Base-by-base conservation (phyloP, 2,888 invertebrate genomes). In the Caenorhabditis sinica region DNA sequence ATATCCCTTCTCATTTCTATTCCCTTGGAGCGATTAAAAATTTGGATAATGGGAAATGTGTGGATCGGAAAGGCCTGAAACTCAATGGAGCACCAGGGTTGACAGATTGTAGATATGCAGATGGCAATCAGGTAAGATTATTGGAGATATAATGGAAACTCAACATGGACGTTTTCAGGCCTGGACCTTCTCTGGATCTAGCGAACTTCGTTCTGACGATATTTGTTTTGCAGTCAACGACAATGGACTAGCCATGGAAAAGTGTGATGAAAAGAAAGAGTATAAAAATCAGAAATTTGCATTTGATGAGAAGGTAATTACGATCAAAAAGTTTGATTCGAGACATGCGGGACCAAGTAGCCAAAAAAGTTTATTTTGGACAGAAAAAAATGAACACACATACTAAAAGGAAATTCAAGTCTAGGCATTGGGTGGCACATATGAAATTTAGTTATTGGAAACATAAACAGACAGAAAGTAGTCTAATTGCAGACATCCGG, bases 11-110 rank as follows among this genome's bases (percentile, higher is more conserved):
- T 40, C 80, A 77, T 36, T 90, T 76, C 69, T 61, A 75, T 43
- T 89, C 89, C 30, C 74, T 86, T 11, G 86, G 86, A 28, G 40
- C 45, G 23, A 68, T 86, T 58, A 23, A 49, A 23, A 66, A 63
- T 43, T 60, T 61, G 15, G 43, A 58, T 13, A 60, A 51, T 28
- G 25, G 49, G 20, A 71, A 65, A 36, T 86, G 86, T 45, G 33
- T 86, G n/a, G 98, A 98, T 93, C 98, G 97, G 2, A 96, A 97
- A 95, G 97, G 97, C 56, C 95, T 96, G 68, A 97, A 97, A 93
- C 20, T 43, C n/a, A n/a, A n/a, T 17, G n/a, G 23, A 20, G 8
- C 51, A 20, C 51, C 51, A 17, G 51, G 51, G 6, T 20, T 51
- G 51, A 8, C 1, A n/a, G 8, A 13, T 1, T 51, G 51, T n/a